These are phyloP conservation scores for Megatriorchis doriae DNA, from an alignment of 2,113 vertebrate genomes.

Conservation along the genomic window DNA sequence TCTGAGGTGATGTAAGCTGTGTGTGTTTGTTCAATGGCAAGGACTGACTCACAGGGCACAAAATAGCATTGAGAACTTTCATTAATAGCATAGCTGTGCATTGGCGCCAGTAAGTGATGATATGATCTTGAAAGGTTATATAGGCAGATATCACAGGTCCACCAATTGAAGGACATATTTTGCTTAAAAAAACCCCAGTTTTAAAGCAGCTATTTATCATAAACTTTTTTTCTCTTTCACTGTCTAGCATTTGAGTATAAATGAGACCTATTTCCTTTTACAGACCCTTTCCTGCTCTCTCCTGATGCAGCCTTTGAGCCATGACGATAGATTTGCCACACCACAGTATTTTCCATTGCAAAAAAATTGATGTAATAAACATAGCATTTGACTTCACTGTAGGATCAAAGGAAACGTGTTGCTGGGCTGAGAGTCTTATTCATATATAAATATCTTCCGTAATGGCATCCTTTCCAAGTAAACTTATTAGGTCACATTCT, in stretches of 20 bases:
- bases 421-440: neutral
- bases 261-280: neutral
- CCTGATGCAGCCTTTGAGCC: neutral
- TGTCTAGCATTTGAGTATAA: neutral
- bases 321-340: neutral
- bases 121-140: neutral
- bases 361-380: neutral
- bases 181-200: fast-evolving
- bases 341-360: neutral
- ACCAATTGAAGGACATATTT: neutral
- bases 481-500: neutral
- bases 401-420: neutral
- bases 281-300: neutral
- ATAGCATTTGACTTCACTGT: neutral
- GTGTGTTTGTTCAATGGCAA: neutral
- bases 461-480: neutral
- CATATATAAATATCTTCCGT: neutral
- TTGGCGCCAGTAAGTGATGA: neutral
- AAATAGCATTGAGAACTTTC: neutral
- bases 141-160: neutral
- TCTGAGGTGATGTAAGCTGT: neutral
- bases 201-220: neutral
- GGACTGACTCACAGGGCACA: neutral
- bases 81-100: neutral
- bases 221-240: neutral